Evolutionary conservation across 2,113 vertebrate species (phyloP).

Genomic region (Chamaea fasciata): DNA sequence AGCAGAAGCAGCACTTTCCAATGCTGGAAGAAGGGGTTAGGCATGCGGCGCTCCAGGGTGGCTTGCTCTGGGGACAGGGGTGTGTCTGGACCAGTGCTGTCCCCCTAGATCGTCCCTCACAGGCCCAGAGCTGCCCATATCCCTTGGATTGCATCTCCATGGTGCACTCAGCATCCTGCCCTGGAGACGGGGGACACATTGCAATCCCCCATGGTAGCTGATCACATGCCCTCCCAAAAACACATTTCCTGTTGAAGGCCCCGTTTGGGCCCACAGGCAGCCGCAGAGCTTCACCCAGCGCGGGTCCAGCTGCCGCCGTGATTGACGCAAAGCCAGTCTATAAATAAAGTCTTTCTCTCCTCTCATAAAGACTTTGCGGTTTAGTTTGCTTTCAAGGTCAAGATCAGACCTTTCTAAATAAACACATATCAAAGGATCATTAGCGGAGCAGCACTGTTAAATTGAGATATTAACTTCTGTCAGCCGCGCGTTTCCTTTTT

Average conservation of each 20-base stretch:
- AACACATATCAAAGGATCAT: conserved; percentile 85
- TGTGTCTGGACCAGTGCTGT: neutral
- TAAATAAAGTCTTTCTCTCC: conserved; percentile 89
- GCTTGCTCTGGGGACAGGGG: neutral
- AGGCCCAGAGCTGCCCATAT: neutral
- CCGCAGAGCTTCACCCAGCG: neutral
- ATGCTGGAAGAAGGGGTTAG: neutral
- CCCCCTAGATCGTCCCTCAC: neutral
- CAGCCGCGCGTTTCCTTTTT: conserved; percentile 70
- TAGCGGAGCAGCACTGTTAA: conserved; percentile 83
- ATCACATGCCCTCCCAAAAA: neutral
- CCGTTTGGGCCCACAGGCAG: neutral
- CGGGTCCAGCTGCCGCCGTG: conserved; percentile 75
- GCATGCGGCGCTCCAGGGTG: rapidly evolving
- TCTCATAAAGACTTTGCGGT: conserved; percentile 82
- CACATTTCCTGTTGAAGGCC: rapidly evolving
- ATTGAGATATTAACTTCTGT: conserved; percentile 86
- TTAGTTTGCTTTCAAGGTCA: conserved; percentile 90
- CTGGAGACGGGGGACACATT: rapidly evolving
- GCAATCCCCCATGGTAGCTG: rapidly evolving
- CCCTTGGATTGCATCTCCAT: neutral
- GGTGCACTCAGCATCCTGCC: neutral
- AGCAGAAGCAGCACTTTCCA: too few relatives aligned
- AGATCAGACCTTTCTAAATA: conserved; percentile 84
- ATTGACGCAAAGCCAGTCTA: conserved; percentile 89